phyloP scores from a whole-genome alignment of 2,888 invertebrate genomes.

The Mantis religiosa region DNA sequence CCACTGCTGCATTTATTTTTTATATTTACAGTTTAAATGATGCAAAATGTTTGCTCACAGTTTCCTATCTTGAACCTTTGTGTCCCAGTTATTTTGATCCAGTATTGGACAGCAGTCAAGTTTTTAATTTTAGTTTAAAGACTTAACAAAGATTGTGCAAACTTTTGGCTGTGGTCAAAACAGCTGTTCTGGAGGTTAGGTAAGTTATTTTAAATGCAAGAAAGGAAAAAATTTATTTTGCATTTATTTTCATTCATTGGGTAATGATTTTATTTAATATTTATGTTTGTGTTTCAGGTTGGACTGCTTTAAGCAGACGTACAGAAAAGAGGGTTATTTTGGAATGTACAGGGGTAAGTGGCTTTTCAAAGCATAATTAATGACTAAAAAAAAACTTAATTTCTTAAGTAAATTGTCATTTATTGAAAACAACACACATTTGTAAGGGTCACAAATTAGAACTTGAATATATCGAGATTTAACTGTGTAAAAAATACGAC shows the following conservation, averaged over 20 bases:
- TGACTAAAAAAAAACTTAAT: too few species aligned
- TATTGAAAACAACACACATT: too few species aligned
- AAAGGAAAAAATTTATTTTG: not conserved
- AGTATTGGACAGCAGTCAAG: not conserved
- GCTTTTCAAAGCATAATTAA: not conserved
- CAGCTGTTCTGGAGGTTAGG: not conserved
- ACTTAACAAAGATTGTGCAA: not conserved
- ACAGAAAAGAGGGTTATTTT: constrained; percentile 88
- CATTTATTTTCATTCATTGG: not conserved
- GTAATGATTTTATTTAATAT: not conserved
- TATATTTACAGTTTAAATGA: not conserved
- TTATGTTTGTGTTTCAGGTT: constrained; percentile 56
- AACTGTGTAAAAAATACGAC: too few species aligned
- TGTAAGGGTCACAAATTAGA: too few species aligned
- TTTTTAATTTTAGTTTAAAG: not conserved
- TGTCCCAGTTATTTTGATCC: not conserved
- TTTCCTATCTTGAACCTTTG: not conserved
- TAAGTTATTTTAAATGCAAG: not conserved
- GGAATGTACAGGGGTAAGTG: constrained; percentile 84
- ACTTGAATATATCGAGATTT: too few species aligned
- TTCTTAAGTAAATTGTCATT: too few species aligned
- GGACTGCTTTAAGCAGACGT: constrained; percentile 94
- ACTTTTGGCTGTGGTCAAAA: not conserved
- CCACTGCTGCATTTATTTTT: not conserved
- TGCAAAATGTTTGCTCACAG: not conserved